phyloP scores from a whole-genome alignment of 2,888 invertebrate genomes.

The Oxycera nigricornis region DNA sequence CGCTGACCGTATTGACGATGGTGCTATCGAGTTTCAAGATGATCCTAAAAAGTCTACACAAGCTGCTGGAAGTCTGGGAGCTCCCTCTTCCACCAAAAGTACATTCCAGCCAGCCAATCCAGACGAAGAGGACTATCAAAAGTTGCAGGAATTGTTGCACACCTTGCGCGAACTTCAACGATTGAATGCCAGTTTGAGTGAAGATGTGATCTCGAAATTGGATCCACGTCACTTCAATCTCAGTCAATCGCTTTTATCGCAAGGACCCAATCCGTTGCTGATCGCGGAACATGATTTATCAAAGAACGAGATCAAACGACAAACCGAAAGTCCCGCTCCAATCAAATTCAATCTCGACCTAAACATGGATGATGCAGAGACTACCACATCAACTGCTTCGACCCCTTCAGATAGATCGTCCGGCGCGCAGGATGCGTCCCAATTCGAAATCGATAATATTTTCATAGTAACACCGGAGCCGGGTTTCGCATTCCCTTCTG shows the following conservation, averaged over 20 bases:
- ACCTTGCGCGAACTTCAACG: slow-evolving; percentile 62
- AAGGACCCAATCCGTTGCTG: slow-evolving; percentile 61
- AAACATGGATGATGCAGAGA: slow-evolving; percentile 38
- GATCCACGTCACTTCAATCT: slow-evolving; percentile 57
- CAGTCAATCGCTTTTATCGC: slow-evolving; percentile 56
- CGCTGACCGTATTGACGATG: slow-evolving; percentile 1
- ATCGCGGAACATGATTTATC: slow-evolving; percentile 55
- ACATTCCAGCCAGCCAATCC: slow-evolving; percentile 41
- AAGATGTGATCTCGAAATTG: slow-evolving; percentile 60
- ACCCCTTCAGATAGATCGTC: no score
- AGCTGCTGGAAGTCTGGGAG: not conserved
- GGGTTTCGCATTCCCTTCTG: not conserved
- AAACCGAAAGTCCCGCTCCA: slow-evolving; percentile 54
- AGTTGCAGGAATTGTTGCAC: slow-evolving; percentile 63
- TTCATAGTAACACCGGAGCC: slow-evolving; percentile 5
- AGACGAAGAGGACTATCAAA: slow-evolving; percentile 64
- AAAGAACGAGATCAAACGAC: slow-evolving; percentile 65
- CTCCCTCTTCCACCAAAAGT: slow-evolving; percentile 22
- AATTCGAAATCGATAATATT: slow-evolving; percentile 2
- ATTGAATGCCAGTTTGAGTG: slow-evolving; percentile 60
- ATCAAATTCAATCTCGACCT: slow-evolving; percentile 54
- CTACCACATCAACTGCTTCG: slow-evolving; percentile 40
- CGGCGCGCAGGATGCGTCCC: not conserved
- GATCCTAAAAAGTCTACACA: slow-evolving; percentile 41
- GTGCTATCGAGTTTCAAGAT: not conserved